Conservation (phyloP, 2,797 vertebrate species). For the Eidolon dupreanum region DNA sequence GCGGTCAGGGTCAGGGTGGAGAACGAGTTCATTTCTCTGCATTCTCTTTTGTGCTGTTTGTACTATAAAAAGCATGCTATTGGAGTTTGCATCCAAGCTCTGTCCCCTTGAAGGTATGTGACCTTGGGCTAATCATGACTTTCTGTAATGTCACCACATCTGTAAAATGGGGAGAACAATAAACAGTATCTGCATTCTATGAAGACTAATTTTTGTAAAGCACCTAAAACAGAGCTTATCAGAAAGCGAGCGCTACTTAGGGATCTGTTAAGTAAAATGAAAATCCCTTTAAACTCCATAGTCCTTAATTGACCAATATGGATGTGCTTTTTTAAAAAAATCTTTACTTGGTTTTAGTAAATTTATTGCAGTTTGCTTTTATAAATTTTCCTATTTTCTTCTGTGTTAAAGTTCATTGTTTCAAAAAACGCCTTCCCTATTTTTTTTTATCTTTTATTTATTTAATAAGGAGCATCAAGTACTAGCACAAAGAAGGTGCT, state of each 20-base stretch:
- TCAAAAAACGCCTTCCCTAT: neutral
- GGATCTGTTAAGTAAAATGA: neutral
- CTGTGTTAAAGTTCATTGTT: neutral
- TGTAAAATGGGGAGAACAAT: neutral
- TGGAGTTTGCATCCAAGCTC: neutral
- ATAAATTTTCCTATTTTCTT: neutral
- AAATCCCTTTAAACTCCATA: neutral
- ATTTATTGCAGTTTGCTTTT: conserved; percentile 2
- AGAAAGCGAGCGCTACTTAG: neutral
- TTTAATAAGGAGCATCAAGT: neutral
- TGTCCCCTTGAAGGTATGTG: neutral
- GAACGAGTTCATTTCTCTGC: neutral
- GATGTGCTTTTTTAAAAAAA: neutral
- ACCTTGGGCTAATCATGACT: neutral
- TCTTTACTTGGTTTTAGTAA: neutral
- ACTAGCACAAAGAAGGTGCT: neutral
- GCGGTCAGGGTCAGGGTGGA: neutral
- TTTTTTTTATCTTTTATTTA: neutral
- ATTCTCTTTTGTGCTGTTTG: neutral
- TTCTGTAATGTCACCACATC: neutral
- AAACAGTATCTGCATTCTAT: neutral
- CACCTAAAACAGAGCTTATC: neutral
- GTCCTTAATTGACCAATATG: neutral
- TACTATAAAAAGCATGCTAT: neutral
- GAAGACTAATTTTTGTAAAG: neutral